Percentiles rank a stretch among this genome's conserved stretches.
Conservation (phyloP, 2,113 vertebrate species). For the Cromileptes altivelis region DNA sequence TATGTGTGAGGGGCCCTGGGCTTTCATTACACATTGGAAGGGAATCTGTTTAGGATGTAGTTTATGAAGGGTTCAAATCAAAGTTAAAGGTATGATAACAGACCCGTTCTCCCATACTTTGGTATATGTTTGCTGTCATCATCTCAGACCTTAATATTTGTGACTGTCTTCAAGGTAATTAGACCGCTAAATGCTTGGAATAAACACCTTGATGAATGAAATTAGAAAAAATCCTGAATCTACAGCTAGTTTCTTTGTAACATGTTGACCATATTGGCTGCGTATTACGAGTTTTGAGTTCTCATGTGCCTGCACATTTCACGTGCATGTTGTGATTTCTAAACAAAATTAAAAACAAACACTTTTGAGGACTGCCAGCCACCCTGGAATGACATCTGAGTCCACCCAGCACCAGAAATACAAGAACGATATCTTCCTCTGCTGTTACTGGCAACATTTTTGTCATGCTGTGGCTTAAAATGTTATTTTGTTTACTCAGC, state of each 20-base stretch:
- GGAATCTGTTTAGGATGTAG: too few relatives aligned
- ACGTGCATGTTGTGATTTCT: neutral
- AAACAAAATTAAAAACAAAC: neutral
- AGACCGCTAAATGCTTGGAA: too few relatives aligned
- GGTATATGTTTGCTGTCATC: too few relatives aligned
- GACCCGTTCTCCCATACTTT: too few relatives aligned
- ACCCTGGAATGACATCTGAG: neutral
- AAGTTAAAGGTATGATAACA: too few relatives aligned
- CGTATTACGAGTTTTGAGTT: neutral
- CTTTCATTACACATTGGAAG: too few relatives aligned
- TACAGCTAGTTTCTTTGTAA: neutral
- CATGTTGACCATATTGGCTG: neutral
- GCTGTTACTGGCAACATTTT: neutral
- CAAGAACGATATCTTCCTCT: neutral
- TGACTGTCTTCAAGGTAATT: too few relatives aligned
- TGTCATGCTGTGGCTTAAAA: slow-evolving; percentile 19
- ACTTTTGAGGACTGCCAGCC: neutral
- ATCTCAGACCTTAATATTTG: too few relatives aligned
- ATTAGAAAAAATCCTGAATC: too few relatives aligned
- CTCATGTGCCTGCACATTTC: neutral
- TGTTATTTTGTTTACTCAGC: slow-evolving; percentile 7
- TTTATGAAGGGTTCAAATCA: too few relatives aligned
- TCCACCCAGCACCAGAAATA: neutral
- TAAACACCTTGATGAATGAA: too few relatives aligned
- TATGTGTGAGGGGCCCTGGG: too few relatives aligned